Evolutionary conservation across 2,888 invertebrate genomes (phyloP).

Genomic region (Acronicta alni): DNA sequence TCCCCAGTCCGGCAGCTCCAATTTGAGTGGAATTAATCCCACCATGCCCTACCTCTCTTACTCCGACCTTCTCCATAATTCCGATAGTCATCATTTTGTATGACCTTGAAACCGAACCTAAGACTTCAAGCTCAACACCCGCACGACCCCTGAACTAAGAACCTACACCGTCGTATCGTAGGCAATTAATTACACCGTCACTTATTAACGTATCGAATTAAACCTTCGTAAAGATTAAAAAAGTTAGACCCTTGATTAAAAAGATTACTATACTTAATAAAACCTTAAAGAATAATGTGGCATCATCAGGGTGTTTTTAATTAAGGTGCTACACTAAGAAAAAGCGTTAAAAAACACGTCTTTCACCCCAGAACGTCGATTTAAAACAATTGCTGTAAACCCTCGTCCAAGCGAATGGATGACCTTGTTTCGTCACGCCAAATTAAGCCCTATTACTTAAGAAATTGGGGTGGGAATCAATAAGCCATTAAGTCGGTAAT

Average conservation of each 20-base stretch:
- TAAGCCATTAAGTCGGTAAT: slow-evolving; percentile 44
- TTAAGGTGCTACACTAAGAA: slow-evolving; percentile 24
- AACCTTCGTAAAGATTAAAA: too few relatives aligned
- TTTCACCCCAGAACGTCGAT: slow-evolving; percentile 55
- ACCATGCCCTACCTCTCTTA: too few relatives aligned
- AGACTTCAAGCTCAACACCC: too few relatives aligned
- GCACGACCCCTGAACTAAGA: too few relatives aligned
- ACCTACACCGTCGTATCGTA: too few relatives aligned
- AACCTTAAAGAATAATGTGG: slow-evolving; percentile 27
- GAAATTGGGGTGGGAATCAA: slow-evolving; percentile 27
- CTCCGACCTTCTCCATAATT: too few relatives aligned
- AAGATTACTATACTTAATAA: slow-evolving; percentile 8
- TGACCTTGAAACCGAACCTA: too few relatives aligned
- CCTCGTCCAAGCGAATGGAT: slow-evolving; percentile 52
- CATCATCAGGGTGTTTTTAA: slow-evolving; percentile 50
- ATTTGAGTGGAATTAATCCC: too few relatives aligned
- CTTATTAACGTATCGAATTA: too few relatives aligned
- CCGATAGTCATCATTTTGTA: too few relatives aligned
- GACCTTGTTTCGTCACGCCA: slow-evolving; percentile 19
- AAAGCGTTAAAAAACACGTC: slow-evolving; percentile 51
- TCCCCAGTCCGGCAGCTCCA: too few relatives aligned
- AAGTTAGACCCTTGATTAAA: slow-evolving; percentile 3
- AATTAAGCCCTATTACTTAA: slow-evolving; percentile 21
- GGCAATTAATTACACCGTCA: too few relatives aligned
- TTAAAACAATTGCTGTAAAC: slow-evolving; percentile 62